Evolutionary conservation across 2,888 invertebrate genomes (phyloP).

Genomic region (Himalopsyche tibetana): DNA sequence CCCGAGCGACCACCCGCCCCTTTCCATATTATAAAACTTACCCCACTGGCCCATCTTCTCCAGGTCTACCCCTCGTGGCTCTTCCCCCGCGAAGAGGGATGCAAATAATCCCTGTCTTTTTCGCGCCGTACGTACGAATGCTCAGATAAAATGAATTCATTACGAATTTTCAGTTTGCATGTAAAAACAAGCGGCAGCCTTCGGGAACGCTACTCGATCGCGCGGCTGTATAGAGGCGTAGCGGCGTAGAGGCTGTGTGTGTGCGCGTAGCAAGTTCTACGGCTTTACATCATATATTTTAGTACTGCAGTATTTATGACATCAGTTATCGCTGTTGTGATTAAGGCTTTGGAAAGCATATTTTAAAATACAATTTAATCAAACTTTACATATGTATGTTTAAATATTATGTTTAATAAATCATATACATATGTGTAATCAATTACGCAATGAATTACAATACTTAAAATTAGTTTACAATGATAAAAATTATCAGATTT

Average conservation of each 20-base stretch:
- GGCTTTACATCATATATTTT: conserved; percentile 16
- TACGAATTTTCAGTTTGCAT: conserved; percentile 64
- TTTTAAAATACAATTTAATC: not conserved
- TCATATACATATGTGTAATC: too few species aligned
- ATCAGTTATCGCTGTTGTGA: conserved; percentile 21
- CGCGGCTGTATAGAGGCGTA: conserved; percentile 2
- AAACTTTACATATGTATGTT: too few species aligned
- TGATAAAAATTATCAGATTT: too few species aligned
- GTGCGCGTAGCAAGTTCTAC: conserved; percentile 16
- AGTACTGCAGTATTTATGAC: conserved; percentile 35
- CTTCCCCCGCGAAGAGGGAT: conserved; percentile 66
- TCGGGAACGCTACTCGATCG: conserved; percentile 39
- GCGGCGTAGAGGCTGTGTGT: conserved; percentile 13
- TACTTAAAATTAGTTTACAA: too few species aligned
- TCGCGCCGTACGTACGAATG: conserved; percentile 64
- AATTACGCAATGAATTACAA: too few species aligned
- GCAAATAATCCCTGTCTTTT: conserved; percentile 55
- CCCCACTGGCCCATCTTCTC: conserved; percentile 66
- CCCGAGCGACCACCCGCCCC: conserved; percentile 71
- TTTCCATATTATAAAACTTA: conserved; percentile 66
- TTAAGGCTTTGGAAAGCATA: not conserved
- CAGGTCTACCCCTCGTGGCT: conserved; percentile 66
- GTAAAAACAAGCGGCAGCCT: conserved; percentile 54
- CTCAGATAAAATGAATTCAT: conserved; percentile 66
- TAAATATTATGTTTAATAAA: too few species aligned